Conservation (phyloP, 2,888 invertebrate species). For the Rhingia rostrata region DNA sequence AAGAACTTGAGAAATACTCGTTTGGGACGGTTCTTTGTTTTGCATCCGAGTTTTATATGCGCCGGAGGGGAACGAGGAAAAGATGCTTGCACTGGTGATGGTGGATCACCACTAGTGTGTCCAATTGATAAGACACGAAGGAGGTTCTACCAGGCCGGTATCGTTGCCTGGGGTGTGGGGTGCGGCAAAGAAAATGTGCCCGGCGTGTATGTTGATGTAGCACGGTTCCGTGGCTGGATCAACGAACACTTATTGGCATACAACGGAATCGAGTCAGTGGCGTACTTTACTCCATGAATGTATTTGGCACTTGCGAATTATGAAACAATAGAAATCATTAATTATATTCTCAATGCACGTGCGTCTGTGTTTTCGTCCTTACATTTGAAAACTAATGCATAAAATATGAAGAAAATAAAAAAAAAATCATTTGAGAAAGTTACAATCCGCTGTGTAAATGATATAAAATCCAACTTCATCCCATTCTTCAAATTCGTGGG, state of each 20-base stretch:
- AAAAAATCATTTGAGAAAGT: too few relatives aligned
- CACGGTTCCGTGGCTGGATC: slow-evolving; percentile 87
- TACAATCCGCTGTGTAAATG: too few relatives aligned
- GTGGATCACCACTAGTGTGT: slow-evolving; percentile 91
- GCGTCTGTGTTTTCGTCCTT: too few relatives aligned
- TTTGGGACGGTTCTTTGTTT: slow-evolving; percentile 86
- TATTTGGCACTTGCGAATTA: too few relatives aligned
- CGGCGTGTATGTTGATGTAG: slow-evolving; percentile 89
- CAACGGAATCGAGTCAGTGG: slow-evolving; percentile 49
- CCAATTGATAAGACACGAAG: slow-evolving; percentile 79
- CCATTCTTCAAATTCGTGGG: too few relatives aligned
- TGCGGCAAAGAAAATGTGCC: slow-evolving; percentile 87
- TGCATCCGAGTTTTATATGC: slow-evolving; percentile 89
- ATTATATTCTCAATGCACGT: too few relatives aligned
- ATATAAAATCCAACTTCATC: too few relatives aligned
- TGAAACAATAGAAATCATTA: too few relatives aligned
- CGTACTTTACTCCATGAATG: too few relatives aligned
- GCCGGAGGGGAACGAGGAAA: slow-evolving; percentile 89
- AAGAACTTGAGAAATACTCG: slow-evolving; percentile 84
- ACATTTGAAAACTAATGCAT: too few relatives aligned
- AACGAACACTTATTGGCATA: slow-evolving; percentile 79
- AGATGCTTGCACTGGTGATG: slow-evolving; percentile 84
- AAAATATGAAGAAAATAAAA: too few relatives aligned
- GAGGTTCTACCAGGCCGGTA: slow-evolving; percentile 77
- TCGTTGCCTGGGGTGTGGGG: slow-evolving; percentile 89